A percentile compares a stretch with the other conserved stretches of the same genome.
Conservation (phyloP, 2,888 invertebrate species). For the Ethmia dodecea region DNA sequence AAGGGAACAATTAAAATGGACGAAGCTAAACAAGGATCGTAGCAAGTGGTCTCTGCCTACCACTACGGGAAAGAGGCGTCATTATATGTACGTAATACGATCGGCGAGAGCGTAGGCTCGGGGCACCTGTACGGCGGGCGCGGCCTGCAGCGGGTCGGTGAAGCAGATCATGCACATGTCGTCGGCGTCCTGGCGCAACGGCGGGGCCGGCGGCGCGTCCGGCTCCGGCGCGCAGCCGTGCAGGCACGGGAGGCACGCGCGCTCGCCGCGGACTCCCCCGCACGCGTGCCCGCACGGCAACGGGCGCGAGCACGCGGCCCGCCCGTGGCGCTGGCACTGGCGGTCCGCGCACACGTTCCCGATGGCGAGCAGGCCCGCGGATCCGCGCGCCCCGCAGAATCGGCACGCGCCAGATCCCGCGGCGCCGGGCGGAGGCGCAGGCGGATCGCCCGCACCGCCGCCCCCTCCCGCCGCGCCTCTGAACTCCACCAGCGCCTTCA, state of each 20-base stretch:
- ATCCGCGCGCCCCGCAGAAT: slow-evolving; percentile 93
- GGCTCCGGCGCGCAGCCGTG: slow-evolving; percentile 83
- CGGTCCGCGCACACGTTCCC: slow-evolving; percentile 96
- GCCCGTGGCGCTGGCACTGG: slow-evolving; percentile 93
- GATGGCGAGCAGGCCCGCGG: slow-evolving; percentile 90
- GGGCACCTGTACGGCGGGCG: slow-evolving; percentile 92
- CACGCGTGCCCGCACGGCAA: slow-evolving; percentile 94
- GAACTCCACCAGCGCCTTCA: slow-evolving; percentile 95
- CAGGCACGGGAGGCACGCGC: slow-evolving; percentile 91
- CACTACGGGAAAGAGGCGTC: no score
- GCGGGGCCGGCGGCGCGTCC: slow-evolving; percentile 83
- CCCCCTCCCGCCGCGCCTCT: slow-evolving; percentile 55
- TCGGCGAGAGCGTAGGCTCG: no score
- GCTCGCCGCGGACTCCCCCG: slow-evolving; percentile 93
- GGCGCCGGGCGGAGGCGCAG: slow-evolving; percentile 45
- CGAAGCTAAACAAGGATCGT: no score
- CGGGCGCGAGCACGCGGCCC: slow-evolving; percentile 89
- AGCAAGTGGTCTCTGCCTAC: no score
- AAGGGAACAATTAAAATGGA: no score
- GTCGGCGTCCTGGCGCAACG: slow-evolving; percentile 95
- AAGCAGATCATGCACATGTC: slow-evolving; percentile 99
- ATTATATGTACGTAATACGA: no score
- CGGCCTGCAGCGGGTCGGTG: slow-evolving; percentile 96
- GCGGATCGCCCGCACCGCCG: slow-evolving; percentile 22
- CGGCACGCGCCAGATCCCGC: slow-evolving; percentile 87